Evolutionary conservation across 2,113 vertebrate genomes (phyloP).

Genomic region (Oreochromis aureus): DNA sequence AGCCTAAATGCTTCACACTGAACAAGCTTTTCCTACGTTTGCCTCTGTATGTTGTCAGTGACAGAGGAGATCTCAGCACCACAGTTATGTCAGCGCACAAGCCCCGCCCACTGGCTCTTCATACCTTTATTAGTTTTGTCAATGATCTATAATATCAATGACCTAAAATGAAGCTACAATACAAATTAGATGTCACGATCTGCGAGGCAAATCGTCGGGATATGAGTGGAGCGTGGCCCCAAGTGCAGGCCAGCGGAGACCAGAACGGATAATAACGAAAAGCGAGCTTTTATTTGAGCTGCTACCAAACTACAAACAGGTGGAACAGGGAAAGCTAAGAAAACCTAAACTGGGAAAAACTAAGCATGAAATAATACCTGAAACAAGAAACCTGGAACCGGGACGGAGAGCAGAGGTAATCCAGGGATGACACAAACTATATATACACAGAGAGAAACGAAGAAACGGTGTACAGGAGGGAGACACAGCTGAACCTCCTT

Average conservation of each 20-base stretch:
- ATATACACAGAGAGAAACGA: not conserved
- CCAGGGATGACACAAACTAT: fast-evolving
- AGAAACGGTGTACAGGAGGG: not conserved
- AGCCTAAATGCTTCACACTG: not conserved
- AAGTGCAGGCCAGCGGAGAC: not conserved
- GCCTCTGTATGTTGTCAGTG: not conserved
- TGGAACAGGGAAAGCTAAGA: not conserved
- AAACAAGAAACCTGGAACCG: not conserved
- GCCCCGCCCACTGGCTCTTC: not conserved
- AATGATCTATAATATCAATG: not conserved
- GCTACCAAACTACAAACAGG: not conserved
- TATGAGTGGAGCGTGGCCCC: not conserved
- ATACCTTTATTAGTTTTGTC: not conserved
- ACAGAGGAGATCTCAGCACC: not conserved
- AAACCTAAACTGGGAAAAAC: not conserved
- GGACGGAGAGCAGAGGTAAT: not conserved
- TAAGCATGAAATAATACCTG: not conserved
- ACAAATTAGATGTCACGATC: not conserved
- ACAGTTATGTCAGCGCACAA: not conserved
- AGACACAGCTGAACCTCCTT: not conserved
- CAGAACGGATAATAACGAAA: not conserved
- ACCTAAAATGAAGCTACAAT: not conserved
- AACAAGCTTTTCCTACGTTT: not conserved
- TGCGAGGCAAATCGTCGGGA: not conserved
- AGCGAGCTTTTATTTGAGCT: not conserved